phyloP scores from a whole-genome alignment of 2,113 vertebrate genomes.

The Eira barbara region DNA sequence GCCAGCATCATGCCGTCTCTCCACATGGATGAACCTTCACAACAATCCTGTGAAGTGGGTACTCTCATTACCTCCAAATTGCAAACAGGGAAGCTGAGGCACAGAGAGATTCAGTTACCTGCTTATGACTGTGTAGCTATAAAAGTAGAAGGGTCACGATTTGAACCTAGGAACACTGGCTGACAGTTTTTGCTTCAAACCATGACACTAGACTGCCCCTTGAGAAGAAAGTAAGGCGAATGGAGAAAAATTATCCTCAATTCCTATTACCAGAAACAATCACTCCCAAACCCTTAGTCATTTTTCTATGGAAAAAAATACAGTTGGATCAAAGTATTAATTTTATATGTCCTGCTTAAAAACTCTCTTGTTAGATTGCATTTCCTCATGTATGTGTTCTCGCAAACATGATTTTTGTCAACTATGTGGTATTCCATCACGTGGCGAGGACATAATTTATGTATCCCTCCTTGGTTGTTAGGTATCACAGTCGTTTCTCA shows the following conservation, averaged over 20 bases:
- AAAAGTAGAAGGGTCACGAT: neutral
- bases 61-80: neutral
- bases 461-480: neutral
- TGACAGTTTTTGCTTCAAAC: neutral
- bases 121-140: neutral
- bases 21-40: neutral
- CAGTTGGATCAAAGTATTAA: neutral
- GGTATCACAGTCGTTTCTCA: neutral
- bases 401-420: neutral
- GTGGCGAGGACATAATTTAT: neutral
- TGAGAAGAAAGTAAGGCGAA: neutral
- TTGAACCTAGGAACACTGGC: neutral
- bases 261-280: neutral
- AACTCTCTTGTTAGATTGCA: neutral
- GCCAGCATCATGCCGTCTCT: neutral
- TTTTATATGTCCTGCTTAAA: neutral
- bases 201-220: neutral
- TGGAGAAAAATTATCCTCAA: neutral
- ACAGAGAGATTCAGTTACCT: neutral
- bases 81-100: neutral
- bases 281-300: neutral
- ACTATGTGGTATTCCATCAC: neutral
- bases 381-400: neutral
- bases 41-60: neutral
- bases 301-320: neutral